These are phyloP conservation scores for Phoxinus dragarum DNA, from an alignment of 2,797 vertebrate genomes.

Conservation along the genomic window DNA sequence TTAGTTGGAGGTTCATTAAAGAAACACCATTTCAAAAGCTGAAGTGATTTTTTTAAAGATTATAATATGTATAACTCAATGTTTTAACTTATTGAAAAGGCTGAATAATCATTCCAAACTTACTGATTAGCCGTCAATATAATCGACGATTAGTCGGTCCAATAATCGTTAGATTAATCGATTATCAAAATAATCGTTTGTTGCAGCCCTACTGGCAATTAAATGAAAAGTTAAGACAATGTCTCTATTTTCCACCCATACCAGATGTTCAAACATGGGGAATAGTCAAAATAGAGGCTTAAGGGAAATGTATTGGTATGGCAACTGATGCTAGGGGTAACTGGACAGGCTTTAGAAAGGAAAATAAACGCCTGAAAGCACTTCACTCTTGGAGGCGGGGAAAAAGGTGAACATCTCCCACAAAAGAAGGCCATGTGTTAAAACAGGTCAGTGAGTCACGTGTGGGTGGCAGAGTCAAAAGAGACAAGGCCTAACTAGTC, in stretches of 20 bases:
- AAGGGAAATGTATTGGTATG: slow-evolving; percentile 34
- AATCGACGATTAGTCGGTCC: too few species aligned
- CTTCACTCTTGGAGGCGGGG: slow-evolving; percentile 20
- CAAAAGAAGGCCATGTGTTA: slow-evolving; percentile 48
- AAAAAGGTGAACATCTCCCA: slow-evolving; percentile 41
- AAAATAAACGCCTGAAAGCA: slow-evolving; percentile 53
- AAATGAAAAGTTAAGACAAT: background rate
- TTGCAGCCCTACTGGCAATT: too few species aligned
- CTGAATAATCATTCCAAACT: too few species aligned
- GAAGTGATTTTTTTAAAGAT: too few species aligned
- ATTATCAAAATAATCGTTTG: too few species aligned
- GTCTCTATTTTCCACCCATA: slow-evolving; percentile 21
- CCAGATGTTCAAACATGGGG: slow-evolving; percentile 31
- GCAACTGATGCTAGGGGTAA: slow-evolving; percentile 45
- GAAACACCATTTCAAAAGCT: too few species aligned
- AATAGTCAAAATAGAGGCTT: background rate
- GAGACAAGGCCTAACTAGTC: background rate
- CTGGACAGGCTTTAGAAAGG: slow-evolving; percentile 19
- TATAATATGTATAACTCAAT: too few species aligned
- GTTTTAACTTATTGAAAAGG: too few species aligned
- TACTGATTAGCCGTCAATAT: too few species aligned
- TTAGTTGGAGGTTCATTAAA: too few species aligned
- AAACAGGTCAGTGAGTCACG: slow-evolving; percentile 33
- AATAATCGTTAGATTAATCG: too few species aligned
- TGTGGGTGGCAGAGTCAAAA: slow-evolving; percentile 3